Conservation (phyloP, 2,113 vertebrate genomes). For the Calidris pugnax region DNA sequence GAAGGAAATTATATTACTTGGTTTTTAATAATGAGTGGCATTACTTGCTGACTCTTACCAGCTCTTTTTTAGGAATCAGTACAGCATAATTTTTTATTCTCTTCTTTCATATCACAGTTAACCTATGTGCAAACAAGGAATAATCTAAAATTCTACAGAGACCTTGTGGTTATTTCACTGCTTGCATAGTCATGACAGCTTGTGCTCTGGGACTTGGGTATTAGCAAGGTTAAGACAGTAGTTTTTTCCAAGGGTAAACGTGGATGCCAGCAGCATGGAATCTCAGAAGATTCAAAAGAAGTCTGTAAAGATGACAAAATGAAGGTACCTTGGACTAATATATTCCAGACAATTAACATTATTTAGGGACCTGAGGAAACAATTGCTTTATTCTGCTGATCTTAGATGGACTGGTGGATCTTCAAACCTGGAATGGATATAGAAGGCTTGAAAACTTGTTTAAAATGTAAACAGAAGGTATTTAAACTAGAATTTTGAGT, state of each 20-base stretch:
- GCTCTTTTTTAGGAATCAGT: background rate
- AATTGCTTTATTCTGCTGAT: background rate
- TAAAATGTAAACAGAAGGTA: background rate
- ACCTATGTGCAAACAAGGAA: slow-evolving; percentile 53
- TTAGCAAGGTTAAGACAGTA: slow-evolving; percentile 51
- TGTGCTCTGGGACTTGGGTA: slow-evolving; percentile 6
- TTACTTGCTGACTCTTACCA: background rate
- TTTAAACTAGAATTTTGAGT: background rate
- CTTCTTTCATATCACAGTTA: slow-evolving; percentile 45
- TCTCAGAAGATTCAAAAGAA: slow-evolving; percentile 26
- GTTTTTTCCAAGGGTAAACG: slow-evolving; percentile 40
- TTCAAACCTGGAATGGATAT: background rate
- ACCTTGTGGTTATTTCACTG: slow-evolving; percentile 38
- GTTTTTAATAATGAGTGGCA: background rate
- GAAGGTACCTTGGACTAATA: background rate
- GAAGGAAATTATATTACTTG: background rate
- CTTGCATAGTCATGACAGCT: slow-evolving; percentile 57
- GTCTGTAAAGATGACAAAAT: background rate
- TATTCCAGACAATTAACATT: background rate
- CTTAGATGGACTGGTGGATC: background rate
- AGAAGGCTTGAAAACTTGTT: background rate
- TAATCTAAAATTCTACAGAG: slow-evolving; percentile 48
- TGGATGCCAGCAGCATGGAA: background rate
- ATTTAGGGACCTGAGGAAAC: background rate
- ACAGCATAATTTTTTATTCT: background rate